phyloP scores from a whole-genome alignment of 2,113 vertebrate genomes.

The Bubo bubo region DNA sequence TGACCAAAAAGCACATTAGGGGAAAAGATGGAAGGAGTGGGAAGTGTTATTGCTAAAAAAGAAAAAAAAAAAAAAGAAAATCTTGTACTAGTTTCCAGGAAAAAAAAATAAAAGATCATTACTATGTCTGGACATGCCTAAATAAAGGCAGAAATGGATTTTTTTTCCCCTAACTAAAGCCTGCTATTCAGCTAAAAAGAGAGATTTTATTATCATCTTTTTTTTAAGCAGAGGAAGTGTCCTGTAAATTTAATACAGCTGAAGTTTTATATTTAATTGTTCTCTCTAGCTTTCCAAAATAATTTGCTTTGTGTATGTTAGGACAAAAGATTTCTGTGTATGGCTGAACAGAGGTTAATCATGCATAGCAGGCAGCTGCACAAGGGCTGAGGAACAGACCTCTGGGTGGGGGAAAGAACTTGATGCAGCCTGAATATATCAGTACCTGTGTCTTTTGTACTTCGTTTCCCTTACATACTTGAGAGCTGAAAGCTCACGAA shows the following conservation, averaged over 20 bases:
- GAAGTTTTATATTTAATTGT: conserved; percentile 84
- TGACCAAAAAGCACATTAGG: not conserved
- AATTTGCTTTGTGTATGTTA: conserved; percentile 98
- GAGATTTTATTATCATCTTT: not conserved
- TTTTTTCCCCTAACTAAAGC: not conserved
- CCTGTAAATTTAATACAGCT: conserved; percentile 75
- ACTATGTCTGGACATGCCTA: conserved; percentile 25
- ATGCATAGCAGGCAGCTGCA: conserved; percentile 88
- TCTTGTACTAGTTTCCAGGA: not conserved
- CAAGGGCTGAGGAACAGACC: conserved; percentile 75
- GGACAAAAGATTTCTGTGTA: conserved; percentile 91
- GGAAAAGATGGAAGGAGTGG: not conserved
- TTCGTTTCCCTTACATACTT: not conserved
- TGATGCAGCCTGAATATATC: conserved; percentile 70
- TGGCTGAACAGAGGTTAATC: conserved; percentile 92
- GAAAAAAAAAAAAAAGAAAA: not conserved
- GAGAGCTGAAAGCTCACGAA: not conserved
- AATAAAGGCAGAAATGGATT: conserved; percentile 28
- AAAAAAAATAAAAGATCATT: not conserved
- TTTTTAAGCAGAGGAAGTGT: conserved; percentile 17
- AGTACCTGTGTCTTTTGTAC: conserved; percentile 74
- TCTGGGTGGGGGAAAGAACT: conserved; percentile 68
- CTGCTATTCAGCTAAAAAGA: conserved; percentile 37
- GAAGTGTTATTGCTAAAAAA: not conserved
- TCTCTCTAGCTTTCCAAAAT: conserved; percentile 91